Evolutionary conservation across 1,140 invertebrate species (phyloP), one percentile per base, ranked within the genome.

Genomic region (Fragariocoptes setiger): DNA sequence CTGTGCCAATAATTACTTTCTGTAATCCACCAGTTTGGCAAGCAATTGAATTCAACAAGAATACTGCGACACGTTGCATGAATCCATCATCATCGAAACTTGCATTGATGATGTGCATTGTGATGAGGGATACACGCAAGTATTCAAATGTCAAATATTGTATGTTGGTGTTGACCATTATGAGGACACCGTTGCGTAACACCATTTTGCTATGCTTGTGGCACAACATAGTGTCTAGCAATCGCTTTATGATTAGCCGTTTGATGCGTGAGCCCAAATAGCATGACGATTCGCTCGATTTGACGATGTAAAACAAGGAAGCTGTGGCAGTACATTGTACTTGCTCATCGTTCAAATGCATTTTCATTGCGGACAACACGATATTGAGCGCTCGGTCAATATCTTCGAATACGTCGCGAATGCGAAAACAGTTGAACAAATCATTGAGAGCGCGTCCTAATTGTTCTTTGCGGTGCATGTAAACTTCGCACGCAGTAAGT

Each of bases 21-120:
- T 92, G 79, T 37, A 66, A 64, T 4, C 79, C 77, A 53, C 90
- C 82, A 3, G 94, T 83, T 58, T 90, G 82, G 57, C 86, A 94
- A 3, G 85, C 85, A 37, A 94, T 61, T 4, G 79, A 82, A 59
- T 94, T 94, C 3, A 94, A 63, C 46, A 95, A 60, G 61, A 83
- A 90, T 46, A 92, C 83, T 14, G 77, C 79, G 48, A 21, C 21
- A 37, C 83, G 68, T 55, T 85, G 82, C 3, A 90, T 78, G 57
- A 90, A 85, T 35, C 76, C 70, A 56, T 88, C 79, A 41, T 76
- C 72, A 49, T 72, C 68, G n/a, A n/a, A n/a, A n/a, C n/a, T n/a
- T n/a, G n/a, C n/a, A 37, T 72, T 71, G 4, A 20, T 42, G 5
- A 47, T 31, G 8, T 31, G 8, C 25, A 31, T 8, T 31, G 25